These are phyloP conservation scores for Zosterops hypoxanthus DNA, from an alignment of 2,113 vertebrate genomes.

Conservation along the genomic window DNA sequence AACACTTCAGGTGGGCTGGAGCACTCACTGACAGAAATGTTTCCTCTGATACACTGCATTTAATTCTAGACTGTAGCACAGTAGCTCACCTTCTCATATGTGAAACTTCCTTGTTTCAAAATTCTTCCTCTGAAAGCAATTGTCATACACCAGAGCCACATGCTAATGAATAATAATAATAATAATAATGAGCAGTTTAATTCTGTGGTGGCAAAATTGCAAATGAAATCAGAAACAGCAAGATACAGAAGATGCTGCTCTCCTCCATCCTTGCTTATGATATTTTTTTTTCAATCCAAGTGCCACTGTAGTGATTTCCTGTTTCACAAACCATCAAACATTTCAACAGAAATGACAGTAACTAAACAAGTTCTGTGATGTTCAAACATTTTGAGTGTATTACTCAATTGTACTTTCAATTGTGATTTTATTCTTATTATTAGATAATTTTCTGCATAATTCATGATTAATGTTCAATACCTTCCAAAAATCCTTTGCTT, in stretches of 20 bases:
- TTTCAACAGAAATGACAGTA: slow-evolving; percentile 13
- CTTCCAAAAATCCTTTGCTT: slow-evolving; percentile 3
- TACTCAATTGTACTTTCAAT: neutral
- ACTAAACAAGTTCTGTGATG: slow-evolving; percentile 15
- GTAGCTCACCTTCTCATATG: neutral
- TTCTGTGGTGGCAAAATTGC: neutral
- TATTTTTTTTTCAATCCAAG: neutral
- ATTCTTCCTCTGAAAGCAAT: neutral
- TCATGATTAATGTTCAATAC: slow-evolving; percentile 48
- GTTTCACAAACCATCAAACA: neutral
- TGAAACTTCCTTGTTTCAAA: neutral
- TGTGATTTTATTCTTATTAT: slow-evolving; percentile 22
- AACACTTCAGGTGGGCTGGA: neutral
- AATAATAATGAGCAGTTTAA: neutral
- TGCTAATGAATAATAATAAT: neutral
- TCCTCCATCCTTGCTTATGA: neutral
- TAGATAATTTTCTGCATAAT: slow-evolving; percentile 16
- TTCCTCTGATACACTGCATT: neutral
- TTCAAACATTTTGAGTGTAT: neutral
- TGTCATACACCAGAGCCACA: neutral
- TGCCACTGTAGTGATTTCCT: neutral
- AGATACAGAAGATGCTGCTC: neutral
- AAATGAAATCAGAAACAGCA: neutral
- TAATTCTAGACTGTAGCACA: neutral
- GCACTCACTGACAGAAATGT: neutral